A percentile compares a stretch with the other conserved stretches of the same genome.
These are phyloP conservation scores for Percopsis transmontana DNA, from an alignment of 2,113 vertebrate species.

Conservation along the genomic window DNA sequence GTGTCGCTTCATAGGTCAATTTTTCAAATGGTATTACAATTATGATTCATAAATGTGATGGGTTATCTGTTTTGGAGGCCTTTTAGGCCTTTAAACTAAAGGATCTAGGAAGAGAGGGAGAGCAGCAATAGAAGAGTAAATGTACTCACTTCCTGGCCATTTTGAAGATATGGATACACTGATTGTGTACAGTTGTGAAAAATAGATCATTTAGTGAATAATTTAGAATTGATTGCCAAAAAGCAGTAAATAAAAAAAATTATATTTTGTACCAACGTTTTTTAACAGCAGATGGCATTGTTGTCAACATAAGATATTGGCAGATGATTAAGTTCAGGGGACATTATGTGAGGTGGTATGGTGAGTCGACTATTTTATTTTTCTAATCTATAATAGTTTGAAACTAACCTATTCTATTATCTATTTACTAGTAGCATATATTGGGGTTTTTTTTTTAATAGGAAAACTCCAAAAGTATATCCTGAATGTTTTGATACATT, in stretches of 20 bases:
- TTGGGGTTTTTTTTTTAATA: too few species aligned
- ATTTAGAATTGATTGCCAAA: background rate
- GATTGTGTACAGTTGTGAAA: background rate
- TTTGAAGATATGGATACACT: background rate
- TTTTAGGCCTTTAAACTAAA: slow-evolving; percentile 46
- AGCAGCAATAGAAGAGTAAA: slow-evolving; percentile 11
- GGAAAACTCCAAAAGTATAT: too few species aligned
- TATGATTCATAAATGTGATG: slow-evolving; percentile 14
- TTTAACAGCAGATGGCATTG: slow-evolving; percentile 60
- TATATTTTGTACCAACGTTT: background rate
- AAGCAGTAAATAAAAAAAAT: background rate
- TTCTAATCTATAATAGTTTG: too few species aligned
- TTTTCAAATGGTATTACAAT: slow-evolving; percentile 27
- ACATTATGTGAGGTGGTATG: too few species aligned
- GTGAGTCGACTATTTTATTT: too few species aligned
- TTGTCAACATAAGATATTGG: slow-evolving; percentile 45
- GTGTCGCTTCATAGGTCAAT: slow-evolving; percentile 32
- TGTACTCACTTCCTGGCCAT: too few species aligned
- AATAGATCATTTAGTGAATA: background rate
- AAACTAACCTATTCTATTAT: too few species aligned
- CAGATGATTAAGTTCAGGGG: background rate
- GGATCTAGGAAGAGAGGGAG: slow-evolving; percentile 15
- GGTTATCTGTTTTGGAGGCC: too few species aligned
- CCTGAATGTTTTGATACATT: too few species aligned
- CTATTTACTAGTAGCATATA: too few species aligned